A percentile compares a stretch with the other conserved stretches of the same genome.
phyloP scores from a whole-genome alignment of 1,140 invertebrate species.

The Venustaconcha ellipsiformis region DNA sequence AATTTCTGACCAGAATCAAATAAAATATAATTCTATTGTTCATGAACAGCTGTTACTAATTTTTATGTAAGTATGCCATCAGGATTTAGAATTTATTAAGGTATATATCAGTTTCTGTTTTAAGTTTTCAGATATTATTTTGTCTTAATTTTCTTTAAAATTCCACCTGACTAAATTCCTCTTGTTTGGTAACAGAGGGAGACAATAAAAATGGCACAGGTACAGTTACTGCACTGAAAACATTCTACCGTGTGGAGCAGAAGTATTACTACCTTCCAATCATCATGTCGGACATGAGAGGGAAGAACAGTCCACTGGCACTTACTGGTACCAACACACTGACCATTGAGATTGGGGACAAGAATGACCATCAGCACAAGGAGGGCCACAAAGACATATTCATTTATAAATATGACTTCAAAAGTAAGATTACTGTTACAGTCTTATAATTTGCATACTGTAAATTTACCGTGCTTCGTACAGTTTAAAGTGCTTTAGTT shows the following conservation, averaged over 20 bases:
- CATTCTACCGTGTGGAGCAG: conserved; percentile 95
- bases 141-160: neutral
- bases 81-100: neutral
- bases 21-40: neutral
- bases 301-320: conserved; percentile 23
- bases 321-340: conserved; percentile 94
- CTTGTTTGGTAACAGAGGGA: conserved; percentile 37
- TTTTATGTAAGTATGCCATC: neutral
- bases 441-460: too few species aligned
- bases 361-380: conserved; percentile 98
- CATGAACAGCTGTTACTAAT: neutral
- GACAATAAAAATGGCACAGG: conserved; percentile 51
- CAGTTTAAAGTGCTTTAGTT: too few species aligned
- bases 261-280: conserved; percentile 66
- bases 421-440: conserved; percentile 13
- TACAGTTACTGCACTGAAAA: conserved; percentile 39
- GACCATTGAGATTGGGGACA: conserved; percentile 95
- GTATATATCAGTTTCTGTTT: neutral
- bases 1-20: too few species aligned
- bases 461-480: too few species aligned
- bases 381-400: conserved; percentile 96
- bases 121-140: neutral
- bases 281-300: conserved; percentile 64
- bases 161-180: neutral
- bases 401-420: conserved; percentile 87